Evolutionary conservation across 1,140 invertebrate genomes (phyloP).

Genomic region (Brachionus rubens): DNA sequence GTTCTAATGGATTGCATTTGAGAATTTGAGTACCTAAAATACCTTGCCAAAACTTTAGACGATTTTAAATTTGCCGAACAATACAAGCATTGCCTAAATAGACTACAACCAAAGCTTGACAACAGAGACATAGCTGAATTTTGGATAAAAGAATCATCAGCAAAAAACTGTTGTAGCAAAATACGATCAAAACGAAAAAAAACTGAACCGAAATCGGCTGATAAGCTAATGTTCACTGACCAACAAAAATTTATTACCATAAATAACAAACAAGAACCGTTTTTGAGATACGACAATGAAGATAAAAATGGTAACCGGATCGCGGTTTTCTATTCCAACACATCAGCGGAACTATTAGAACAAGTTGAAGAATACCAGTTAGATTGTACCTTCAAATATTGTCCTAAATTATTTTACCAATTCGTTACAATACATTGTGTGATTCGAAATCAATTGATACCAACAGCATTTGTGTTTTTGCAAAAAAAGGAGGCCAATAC

Average conservation of each 20-base stretch:
- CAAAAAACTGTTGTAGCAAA: not conserved
- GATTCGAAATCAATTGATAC: not conserved
- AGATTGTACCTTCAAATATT: not conserved
- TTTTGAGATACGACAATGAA: constrained; percentile 1
- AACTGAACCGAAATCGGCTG: not conserved
- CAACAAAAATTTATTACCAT: not conserved
- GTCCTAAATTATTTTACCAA: not conserved
- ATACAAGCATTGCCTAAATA: not conserved
- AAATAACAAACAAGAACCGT: not conserved
- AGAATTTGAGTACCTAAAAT: not conserved
- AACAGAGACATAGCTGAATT: not conserved
- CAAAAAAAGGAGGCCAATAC: not conserved
- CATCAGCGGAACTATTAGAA: not conserved
- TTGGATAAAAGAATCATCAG: not conserved
- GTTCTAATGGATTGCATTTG: not conserved
- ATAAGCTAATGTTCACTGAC: not conserved
- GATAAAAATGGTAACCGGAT: not conserved
- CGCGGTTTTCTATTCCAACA: not conserved
- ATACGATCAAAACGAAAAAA: not conserved
- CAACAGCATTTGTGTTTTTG: not conserved
- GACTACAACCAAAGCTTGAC: not conserved
- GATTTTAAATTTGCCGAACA: not conserved
- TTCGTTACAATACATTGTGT: not conserved
- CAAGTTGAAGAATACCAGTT: not conserved
- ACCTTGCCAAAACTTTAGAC: not conserved